These are phyloP conservation scores for Cathartes aura DNA, from an alignment of 2,113 vertebrate genomes.

Conservation along the genomic window DNA sequence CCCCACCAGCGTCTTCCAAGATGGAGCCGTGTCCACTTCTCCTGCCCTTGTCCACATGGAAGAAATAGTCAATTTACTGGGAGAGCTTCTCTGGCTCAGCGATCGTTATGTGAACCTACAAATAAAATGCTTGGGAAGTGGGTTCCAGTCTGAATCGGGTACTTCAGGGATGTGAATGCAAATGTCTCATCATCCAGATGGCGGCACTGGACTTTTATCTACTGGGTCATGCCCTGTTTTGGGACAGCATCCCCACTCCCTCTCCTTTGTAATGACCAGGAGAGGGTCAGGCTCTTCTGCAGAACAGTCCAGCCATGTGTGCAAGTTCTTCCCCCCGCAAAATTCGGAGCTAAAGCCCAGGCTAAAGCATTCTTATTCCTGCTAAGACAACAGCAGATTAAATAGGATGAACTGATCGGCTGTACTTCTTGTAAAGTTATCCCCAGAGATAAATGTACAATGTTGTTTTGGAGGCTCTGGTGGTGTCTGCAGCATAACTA, in stretches of 20 bases:
- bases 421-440: slow-evolving; percentile 80
- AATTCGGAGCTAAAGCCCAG: slow-evolving; percentile 16
- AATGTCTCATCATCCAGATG: background rate
- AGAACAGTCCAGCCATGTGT: background rate
- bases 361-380: slow-evolving; percentile 19
- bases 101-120: background rate
- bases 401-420: slow-evolving; percentile 69
- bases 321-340: background rate
- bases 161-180: background rate
- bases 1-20: background rate
- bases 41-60: background rate
- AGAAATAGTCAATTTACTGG: background rate
- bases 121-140: accelerated
- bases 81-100: background rate
- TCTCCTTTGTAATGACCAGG: background rate
- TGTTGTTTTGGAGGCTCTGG: slow-evolving; percentile 76
- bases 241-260: background rate
- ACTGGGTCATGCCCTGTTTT: background rate
- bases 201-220: background rate
- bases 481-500: slow-evolving; percentile 77
- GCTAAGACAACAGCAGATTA: slow-evolving; percentile 75
- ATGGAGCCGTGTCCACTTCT: background rate
- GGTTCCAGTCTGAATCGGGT: background rate
- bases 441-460: slow-evolving; percentile 78
- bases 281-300: background rate